Base-by-base conservation (phyloP, 1,140 invertebrate species). In the Nebria ingens region DNA sequence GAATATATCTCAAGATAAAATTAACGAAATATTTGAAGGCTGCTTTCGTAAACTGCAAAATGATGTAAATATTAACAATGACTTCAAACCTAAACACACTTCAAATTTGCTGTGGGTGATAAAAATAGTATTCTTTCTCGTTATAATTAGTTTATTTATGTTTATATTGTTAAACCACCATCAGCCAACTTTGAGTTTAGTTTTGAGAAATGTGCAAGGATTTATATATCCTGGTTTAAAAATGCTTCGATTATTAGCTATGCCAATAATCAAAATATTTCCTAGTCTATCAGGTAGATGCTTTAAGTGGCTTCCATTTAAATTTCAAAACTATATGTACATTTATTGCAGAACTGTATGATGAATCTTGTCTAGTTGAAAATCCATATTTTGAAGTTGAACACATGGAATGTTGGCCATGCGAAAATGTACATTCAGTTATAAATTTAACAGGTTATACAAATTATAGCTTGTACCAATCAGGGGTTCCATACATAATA, bases 341-440 rank as follows among this genome's bases (percentile, higher is more conserved):
- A 56, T 66, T 62, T 60, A 55, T 59, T 78, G 45, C 62, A 87
- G 86, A 82, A 66, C 81, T 80, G 56, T 87, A 89, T 64, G 85
- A 89, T 73, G 86, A 90, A 72, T 81, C 80, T 66, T 90, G 87
- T 68, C 67, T 90, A 29, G 66, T 88, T 21, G 77, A 83, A 66
- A 89, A 90, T 70, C 86, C 85, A 52, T 87, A 79, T 63, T 89
- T 87, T 64, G 74, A 78, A 62, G 75, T 86, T 4, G 68, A 74
- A 1, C 80, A 85, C 61, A 81, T 87, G 74, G 84, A 87, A 63
- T 89, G 87, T 64, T 86, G 83, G 83, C 84, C 85, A 6, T 89
- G 86, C 63, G 79, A 79, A 65, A 70, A 76, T 63, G 74, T 86
- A 0, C 71, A 76, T 61, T 79, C 79, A 58, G 70, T 89, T 58